Evolutionary conservation across 2,888 invertebrate genomes (phyloP), one percentile per base, ranked within the genome.

Genomic region (Melinaea menophilus): DNA sequence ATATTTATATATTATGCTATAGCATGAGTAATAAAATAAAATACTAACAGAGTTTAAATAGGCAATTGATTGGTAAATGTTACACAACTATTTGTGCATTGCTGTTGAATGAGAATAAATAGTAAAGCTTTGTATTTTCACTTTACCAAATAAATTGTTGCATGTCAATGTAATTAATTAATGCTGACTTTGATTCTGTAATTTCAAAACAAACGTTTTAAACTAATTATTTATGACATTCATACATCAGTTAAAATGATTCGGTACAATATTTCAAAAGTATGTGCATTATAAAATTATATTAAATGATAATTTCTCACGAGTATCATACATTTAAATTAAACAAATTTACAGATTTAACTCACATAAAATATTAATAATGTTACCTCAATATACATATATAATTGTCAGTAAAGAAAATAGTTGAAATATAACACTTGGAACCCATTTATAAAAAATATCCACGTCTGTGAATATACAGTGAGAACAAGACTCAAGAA

Each of bases 151-250:
- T 37, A 56, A 56, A 56, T 37, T 37, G 37, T 37, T 37, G 55
- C 35, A 31, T 33, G 12, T 33, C 48, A 46, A 51, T n/a, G 48
- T 31, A 46, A 51, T 51, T 51, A 31, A 22, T 31, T 11, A 5
- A 51, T 51, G 51, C 22, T 31, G 11, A 51, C 31, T 37, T 35
- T 56, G 37, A 34, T 46, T 56, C 48, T 58, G 46, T 37, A 55
- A 57, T 46, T 51, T 7, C 22, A 45, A 9, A 37, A 45, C 22
- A 9, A 37, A 60, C 62, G 58, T 45, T 59, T 63, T 33, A 41
- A 37, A 41, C 41, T 41, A 41, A 51, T 51, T 51, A 51, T 31
- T 51, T 31, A 51, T 51, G 3, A 31, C 9, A n/a, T 22, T 51
- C 51, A 51, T 51, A 22, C 51, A 51, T 51, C 22, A 22, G 22